phyloP scores from a whole-genome alignment of 2,797 vertebrate genomes.

The Sitta carolinensis region DNA sequence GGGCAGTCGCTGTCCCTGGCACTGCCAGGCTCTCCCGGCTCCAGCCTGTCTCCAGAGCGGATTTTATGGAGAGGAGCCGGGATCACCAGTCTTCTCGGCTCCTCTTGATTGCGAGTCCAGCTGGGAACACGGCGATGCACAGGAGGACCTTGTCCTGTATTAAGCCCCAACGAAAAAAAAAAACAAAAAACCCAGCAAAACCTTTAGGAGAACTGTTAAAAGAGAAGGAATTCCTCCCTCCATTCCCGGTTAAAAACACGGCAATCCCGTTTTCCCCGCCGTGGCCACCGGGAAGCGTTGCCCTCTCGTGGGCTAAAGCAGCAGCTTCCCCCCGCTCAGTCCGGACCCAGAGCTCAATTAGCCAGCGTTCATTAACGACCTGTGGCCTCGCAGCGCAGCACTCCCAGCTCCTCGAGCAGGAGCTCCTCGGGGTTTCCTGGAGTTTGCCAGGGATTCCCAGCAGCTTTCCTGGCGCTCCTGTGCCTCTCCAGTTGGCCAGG shows the following conservation, averaged over 20 bases:
- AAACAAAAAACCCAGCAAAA: background rate
- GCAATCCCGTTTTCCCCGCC: background rate
- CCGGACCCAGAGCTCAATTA: background rate
- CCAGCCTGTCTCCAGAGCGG: background rate
- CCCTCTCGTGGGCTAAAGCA: constrained; percentile 24
- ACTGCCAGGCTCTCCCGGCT: background rate
- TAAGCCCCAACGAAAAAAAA: rapidly evolving
- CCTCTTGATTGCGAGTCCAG: background rate
- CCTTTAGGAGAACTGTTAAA: background rate
- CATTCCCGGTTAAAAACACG: rapidly evolving
- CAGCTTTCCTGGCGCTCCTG: background rate
- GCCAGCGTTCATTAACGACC: background rate
- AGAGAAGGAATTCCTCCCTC: rapidly evolving
- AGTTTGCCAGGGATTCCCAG: background rate
- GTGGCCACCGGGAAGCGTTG: background rate
- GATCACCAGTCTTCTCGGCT: background rate
- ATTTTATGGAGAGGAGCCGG: background rate
- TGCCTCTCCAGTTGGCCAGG: background rate
- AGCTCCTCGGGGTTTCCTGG: background rate
- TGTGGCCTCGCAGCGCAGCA: background rate
- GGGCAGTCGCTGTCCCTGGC: background rate
- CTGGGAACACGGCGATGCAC: background rate
- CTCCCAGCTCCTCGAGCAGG: background rate
- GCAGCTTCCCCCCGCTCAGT: background rate
- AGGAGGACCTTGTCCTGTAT: background rate